Percentiles rank a stretch among this genome's conserved stretches.
phyloP scores from a whole-genome alignment of 64 coral and sea anemone genomes.

The Acropora yongei region DNA sequence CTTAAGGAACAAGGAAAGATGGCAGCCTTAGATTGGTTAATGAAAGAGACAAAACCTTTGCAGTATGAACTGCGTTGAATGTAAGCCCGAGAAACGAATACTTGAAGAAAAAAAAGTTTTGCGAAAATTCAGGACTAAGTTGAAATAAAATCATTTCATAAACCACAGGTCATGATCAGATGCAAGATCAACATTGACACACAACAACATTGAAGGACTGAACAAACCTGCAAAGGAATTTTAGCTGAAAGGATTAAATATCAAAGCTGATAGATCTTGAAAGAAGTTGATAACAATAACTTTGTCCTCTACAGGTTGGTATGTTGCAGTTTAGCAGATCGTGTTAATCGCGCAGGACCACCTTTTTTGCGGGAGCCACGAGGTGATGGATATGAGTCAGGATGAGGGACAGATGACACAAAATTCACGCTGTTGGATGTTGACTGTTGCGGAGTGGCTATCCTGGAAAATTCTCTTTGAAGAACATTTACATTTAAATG shows the following conservation, averaged over 20 bases:
- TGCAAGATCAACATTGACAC: no score
- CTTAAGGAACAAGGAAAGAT: slow-evolving; percentile 26
- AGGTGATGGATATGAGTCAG: slow-evolving; percentile 36
- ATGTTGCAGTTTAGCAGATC: slow-evolving; percentile 86
- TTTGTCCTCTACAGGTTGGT: slow-evolving; percentile 37
- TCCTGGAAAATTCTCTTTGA: slow-evolving; percentile 14
- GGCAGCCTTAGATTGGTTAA: slow-evolving; percentile 26
- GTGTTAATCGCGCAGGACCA: slow-evolving; percentile 53
- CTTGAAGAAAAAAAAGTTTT: no score
- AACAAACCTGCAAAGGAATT: no score
- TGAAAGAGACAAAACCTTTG: slow-evolving; percentile 33
- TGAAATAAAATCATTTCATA: no score
- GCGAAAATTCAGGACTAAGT: no score
- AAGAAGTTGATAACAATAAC: no score
- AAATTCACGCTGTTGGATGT: slow-evolving; percentile 90
- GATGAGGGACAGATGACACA: slow-evolving; percentile 57
- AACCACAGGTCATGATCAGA: no score
- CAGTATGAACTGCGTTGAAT: not conserved
- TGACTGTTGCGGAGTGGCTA: slow-evolving; percentile 86
- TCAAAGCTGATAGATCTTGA: no score
- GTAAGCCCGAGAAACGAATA: not conserved
- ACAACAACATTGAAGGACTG: no score
- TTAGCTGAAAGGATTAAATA: no score
- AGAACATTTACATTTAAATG: slow-evolving; percentile 26
- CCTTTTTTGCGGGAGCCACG: slow-evolving; percentile 40